phyloP scores from a whole-genome alignment of 2,797 vertebrate species.

The Gymnopithys bicolor region DNA sequence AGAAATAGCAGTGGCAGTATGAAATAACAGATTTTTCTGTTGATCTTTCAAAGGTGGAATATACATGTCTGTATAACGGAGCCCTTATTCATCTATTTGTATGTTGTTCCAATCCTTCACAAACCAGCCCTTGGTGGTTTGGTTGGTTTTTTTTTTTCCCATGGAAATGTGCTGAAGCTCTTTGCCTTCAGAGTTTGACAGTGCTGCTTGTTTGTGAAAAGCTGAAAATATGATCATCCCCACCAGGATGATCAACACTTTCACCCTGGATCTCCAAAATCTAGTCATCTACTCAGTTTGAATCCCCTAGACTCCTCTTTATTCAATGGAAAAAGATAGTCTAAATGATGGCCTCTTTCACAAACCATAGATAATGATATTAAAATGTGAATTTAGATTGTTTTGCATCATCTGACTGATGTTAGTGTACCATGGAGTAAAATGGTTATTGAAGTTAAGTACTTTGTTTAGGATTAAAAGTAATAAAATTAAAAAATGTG shows the following conservation, averaged over 20 bases:
- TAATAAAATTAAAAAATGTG: background rate
- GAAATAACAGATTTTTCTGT: constrained; percentile 24
- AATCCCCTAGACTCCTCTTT: background rate
- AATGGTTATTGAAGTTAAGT: background rate
- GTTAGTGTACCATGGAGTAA: background rate
- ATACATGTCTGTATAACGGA: background rate
- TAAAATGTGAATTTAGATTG: background rate
- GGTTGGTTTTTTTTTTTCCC: background rate
- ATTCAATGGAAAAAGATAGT: background rate
- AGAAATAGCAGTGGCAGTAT: background rate
- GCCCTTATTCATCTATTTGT: constrained; percentile 43
- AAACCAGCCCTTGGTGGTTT: background rate
- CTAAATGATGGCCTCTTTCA: background rate
- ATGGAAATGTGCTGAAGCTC: background rate
- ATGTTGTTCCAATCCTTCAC: background rate
- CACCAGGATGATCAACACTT: background rate
- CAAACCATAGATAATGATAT: background rate
- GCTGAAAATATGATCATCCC: background rate
- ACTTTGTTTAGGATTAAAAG: background rate
- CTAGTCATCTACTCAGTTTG: background rate
- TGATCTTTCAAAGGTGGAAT: constrained; percentile 31
- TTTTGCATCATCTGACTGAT: background rate
- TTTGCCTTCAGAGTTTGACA: background rate
- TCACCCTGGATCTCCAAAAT: background rate
- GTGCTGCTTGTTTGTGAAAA: background rate